Conservation (phyloP, 2,797 vertebrate genomes). For the Amblyopsis hoosieri region DNA sequence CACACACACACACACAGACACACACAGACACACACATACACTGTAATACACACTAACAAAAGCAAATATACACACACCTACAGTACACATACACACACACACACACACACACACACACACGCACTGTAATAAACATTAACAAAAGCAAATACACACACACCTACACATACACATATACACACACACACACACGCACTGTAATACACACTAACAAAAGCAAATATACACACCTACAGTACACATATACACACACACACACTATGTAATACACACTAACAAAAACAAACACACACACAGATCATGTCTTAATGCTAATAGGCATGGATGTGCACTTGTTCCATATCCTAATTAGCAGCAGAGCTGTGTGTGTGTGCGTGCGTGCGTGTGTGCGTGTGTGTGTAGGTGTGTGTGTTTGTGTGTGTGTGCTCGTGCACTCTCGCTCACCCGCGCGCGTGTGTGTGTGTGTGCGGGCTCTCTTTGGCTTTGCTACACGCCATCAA, state of each 20-base stretch:
- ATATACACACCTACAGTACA: conserved; percentile 36
- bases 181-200: too few relatives aligned
- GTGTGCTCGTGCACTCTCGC: conserved; percentile 34
- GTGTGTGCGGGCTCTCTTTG: conserved; percentile 51
- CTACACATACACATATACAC: too few relatives aligned
- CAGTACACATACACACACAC: too few relatives aligned
- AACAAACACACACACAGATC: conserved; percentile 49
- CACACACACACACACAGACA: conserved; percentile 27
- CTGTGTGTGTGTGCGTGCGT: conserved; percentile 28
- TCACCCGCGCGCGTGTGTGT: conserved; percentile 30
- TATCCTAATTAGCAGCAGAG: conserved; percentile 13
- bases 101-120: too few relatives aligned
- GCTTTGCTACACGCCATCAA: conserved; percentile 79
- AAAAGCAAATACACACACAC: conserved; percentile 48
- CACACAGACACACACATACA: too few relatives aligned
- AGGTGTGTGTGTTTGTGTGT: conserved; percentile 6
- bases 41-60: too few relatives aligned
- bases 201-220: conserved; percentile 11
- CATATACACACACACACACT: too few relatives aligned
- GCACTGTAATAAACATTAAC: too few relatives aligned
- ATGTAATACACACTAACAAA: too few relatives aligned
- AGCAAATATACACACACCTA: conserved; percentile 48
- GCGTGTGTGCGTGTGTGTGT: conserved; percentile 2
- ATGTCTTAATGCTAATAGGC: conserved; percentile 22
- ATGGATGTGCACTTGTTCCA: conserved; percentile 16